Percentiles rank a stretch among this genome's conserved stretches.
Conservation (phyloP, 2,797 vertebrate species). For the Hoplostethus atlanticus region DNA sequence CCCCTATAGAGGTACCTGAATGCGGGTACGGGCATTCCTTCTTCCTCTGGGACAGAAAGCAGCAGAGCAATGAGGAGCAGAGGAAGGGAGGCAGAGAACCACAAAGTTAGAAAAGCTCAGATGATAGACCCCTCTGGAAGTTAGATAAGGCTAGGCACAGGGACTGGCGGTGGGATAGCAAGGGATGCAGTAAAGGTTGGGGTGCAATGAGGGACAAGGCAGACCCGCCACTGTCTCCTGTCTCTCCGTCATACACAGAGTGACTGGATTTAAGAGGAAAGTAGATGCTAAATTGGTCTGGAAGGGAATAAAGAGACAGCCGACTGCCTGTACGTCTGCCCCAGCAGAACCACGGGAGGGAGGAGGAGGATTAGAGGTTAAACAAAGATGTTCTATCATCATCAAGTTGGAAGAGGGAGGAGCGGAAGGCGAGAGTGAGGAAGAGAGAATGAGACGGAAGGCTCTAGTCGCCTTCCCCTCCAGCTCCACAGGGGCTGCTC, state of each 20-base stretch:
- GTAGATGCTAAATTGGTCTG: slow-evolving; percentile 48
- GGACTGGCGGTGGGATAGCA: slow-evolving; percentile 61
- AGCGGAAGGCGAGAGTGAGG: slow-evolving; percentile 62
- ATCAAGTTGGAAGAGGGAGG: slow-evolving; percentile 69
- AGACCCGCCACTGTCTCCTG: slow-evolving; percentile 52
- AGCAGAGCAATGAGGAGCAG: slow-evolving; percentile 89
- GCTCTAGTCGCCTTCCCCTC: slow-evolving; percentile 82
- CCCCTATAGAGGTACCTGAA: slow-evolving; percentile 91
- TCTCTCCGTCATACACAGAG: slow-evolving; percentile 33
- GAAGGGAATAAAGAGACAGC: slow-evolving; percentile 57
- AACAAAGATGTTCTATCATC: slow-evolving; percentile 66
- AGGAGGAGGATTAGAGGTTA: slow-evolving; percentile 72
- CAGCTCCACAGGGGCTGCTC: slow-evolving; percentile 79
- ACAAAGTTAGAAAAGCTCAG: slow-evolving; percentile 71
- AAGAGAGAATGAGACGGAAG: slow-evolving; percentile 59
- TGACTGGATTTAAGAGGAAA: slow-evolving; percentile 48
- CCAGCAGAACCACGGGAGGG: slow-evolving; percentile 41
- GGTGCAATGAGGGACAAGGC: slow-evolving; percentile 43
- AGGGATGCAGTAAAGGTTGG: slow-evolving; percentile 64
- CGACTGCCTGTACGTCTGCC: slow-evolving; percentile 53
- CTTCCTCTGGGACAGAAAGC: slow-evolving; percentile 98
- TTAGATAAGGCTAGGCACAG: slow-evolving; percentile 56
- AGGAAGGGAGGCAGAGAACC: slow-evolving; percentile 89
- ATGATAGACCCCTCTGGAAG: slow-evolving; percentile 45
- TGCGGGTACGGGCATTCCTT: slow-evolving; percentile 98